These are phyloP conservation scores for Melieria crassipennis DNA, from an alignment of 2,888 invertebrate genomes.

Conservation along the genomic window DNA sequence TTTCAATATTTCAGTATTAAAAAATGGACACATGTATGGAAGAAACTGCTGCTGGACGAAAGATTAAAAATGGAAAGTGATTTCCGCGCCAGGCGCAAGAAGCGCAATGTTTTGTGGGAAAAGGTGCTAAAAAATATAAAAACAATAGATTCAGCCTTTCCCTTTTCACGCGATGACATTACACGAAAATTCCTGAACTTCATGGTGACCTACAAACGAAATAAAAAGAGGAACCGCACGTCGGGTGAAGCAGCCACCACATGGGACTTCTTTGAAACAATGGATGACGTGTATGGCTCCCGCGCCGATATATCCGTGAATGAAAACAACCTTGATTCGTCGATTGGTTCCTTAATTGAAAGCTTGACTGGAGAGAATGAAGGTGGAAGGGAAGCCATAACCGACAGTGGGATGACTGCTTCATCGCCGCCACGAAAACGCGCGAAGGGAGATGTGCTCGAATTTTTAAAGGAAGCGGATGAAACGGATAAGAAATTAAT, in stretches of 20 bases:
- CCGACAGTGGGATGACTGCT: not conserved
- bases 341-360: not conserved
- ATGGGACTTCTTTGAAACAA: not conserved
- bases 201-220: slow-evolving; percentile 4
- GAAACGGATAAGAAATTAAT: not conserved
- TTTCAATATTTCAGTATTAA: too few species aligned
- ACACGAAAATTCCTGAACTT: not conserved
- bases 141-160: not conserved
- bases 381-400: not conserved
- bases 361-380: not conserved
- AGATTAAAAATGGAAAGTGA: too few species aligned
- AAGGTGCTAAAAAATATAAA: not conserved
- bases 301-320: not conserved
- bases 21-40: too few species aligned
- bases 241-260: not conserved
- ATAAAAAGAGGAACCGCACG: slow-evolving; percentile 2
- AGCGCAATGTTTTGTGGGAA: not conserved
- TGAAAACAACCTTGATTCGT: not conserved
- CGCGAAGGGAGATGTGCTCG: not conserved
- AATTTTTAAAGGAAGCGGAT: not conserved
- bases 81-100: too few species aligned
- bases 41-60: too few species aligned
- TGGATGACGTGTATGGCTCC: not conserved
- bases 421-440: not conserved
- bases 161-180: not conserved